phyloP scores from a whole-genome alignment of 2,888 invertebrate species.

The Drosophila formosana region DNA sequence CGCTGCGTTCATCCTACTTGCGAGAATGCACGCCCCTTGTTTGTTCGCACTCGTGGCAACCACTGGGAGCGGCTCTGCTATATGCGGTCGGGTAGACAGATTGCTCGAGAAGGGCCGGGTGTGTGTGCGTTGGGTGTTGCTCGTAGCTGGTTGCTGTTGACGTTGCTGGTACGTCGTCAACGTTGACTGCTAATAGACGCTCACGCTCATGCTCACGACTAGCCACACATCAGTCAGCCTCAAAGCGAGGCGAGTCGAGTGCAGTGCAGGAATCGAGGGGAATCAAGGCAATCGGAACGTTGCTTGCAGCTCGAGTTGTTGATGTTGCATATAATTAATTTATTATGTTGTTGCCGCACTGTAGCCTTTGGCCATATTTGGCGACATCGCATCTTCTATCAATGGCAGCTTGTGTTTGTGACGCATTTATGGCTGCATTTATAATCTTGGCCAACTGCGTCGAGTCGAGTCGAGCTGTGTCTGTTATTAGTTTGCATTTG shows the following conservation, averaged over 20 bases:
- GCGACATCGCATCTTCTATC: constrained; percentile 29
- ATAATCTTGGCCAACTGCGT: constrained; percentile 58
- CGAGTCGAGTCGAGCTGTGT: constrained; percentile 8
- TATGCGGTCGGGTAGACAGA: constrained; percentile 45
- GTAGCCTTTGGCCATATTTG: constrained; percentile 63
- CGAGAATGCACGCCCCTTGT: constrained; percentile 66
- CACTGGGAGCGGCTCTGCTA: constrained; percentile 35
- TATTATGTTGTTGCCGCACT: constrained; percentile 75
- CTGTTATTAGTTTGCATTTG: constrained; percentile 65
- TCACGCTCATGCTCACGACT: constrained; percentile 71
- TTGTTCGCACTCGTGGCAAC: constrained; percentile 69
- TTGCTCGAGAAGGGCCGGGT: constrained; percentile 16
- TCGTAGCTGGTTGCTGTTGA: not conserved
- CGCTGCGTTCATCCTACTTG: not conserved
- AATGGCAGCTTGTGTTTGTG: constrained; percentile 49
- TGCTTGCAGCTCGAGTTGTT: constrained; percentile 48
- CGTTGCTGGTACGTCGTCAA: constrained; percentile 57
- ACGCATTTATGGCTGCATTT: constrained; percentile 73
- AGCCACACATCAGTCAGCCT: constrained; percentile 69
- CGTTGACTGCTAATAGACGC: constrained; percentile 77
- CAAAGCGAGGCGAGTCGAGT: not conserved
- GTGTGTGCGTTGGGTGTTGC: not conserved
- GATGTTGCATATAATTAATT: constrained; percentile 82
- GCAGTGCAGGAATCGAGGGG: not conserved
- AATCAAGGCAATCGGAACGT: constrained; percentile 13